These are phyloP conservation scores for Aelia acuminata DNA, from an alignment of 2,888 invertebrate species.

Conservation along the genomic window DNA sequence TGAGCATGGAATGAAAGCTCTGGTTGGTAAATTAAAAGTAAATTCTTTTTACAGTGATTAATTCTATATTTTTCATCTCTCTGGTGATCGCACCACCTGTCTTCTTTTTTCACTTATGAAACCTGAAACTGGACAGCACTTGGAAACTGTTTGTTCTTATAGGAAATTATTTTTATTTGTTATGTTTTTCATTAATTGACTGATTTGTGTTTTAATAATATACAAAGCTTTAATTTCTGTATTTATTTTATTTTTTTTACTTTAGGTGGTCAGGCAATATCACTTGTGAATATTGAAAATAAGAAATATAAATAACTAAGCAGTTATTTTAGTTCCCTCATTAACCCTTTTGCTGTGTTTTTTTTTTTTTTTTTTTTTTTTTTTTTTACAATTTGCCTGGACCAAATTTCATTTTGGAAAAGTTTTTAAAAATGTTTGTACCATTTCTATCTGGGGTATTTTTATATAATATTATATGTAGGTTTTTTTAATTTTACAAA, in stretches of 20 bases:
- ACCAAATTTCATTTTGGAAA: no score
- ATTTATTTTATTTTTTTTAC: neutral
- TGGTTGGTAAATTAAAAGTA: neutral
- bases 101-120: slow-evolving; percentile 1
- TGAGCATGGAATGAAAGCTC: slow-evolving; percentile 17
- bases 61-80: neutral
- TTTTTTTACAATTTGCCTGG: no score
- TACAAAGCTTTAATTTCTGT: neutral
- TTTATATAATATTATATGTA: no score
- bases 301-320: neutral
- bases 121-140: slow-evolving; percentile 38
- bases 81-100: neutral
- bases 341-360: no score
- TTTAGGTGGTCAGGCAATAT: neutral
- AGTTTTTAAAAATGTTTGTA: no score
- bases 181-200: slow-evolving; percentile 26
- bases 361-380: no score
- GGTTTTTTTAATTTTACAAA: no score
- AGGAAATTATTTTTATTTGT: slow-evolving; percentile 6
- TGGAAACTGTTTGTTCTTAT: slow-evolving; percentile 42
- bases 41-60: slow-evolving; percentile 43
- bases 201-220: slow-evolving; percentile 23
- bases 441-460: no score
- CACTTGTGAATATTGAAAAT: slow-evolving; percentile 13
- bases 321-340: neutral